Evolutionary conservation across 2,113 vertebrate species (phyloP).

Genomic region (Dicaeum eximium): DNA sequence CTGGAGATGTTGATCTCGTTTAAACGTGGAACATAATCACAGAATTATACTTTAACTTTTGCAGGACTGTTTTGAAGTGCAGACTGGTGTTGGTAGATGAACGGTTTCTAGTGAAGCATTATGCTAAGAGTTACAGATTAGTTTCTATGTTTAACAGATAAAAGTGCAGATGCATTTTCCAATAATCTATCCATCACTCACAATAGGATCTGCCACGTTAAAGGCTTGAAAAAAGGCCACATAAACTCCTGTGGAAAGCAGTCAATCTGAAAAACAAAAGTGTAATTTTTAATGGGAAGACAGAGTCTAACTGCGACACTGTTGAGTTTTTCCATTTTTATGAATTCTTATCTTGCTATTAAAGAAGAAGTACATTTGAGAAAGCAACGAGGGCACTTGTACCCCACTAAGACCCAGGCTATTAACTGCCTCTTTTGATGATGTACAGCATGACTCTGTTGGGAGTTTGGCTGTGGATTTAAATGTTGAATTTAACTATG

Average conservation of each 20-base stretch:
- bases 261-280: slow-evolving; percentile 19
- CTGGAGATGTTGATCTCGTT: neutral
- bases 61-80: neutral
- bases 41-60: neutral
- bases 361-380: neutral
- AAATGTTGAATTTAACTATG: slow-evolving; percentile 12
- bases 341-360: slow-evolving; percentile 47
- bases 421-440: slow-evolving; percentile 46
- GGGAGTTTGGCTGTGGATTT: slow-evolving; percentile 43
- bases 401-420: slow-evolving; percentile 20
- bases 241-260: neutral
- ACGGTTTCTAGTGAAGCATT: neutral
- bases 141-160: slow-evolving; percentile 2
- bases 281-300: slow-evolving; percentile 27
- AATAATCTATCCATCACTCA: slow-evolving; percentile 37
- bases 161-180: slow-evolving; percentile 43
- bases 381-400: neutral
- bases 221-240: slow-evolving; percentile 13
- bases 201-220: neutral
- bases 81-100: neutral
- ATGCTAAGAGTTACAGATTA: neutral
- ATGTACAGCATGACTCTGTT: neutral
- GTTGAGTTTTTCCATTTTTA: slow-evolving; percentile 29
- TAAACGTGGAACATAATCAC: neutral
- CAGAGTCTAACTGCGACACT: neutral